Percentiles rank a stretch among this genome's conserved stretches.
Evolutionary conservation across 2,113 vertebrate genomes (phyloP).

Genomic region (Crypturellus undulatus): DNA sequence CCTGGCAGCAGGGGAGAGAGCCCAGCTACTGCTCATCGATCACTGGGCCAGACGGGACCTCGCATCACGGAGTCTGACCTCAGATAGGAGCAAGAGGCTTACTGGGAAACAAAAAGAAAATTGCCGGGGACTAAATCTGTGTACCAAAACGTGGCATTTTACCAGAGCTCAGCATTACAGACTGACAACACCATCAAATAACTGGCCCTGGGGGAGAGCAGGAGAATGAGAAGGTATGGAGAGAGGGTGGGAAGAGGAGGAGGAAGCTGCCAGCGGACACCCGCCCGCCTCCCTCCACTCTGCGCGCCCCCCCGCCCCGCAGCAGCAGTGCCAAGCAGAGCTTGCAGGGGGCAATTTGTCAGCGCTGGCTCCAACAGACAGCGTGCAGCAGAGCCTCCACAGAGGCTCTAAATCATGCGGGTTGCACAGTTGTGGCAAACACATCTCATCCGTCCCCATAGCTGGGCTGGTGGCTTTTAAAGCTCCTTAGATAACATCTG

Average conservation of each 20-base stretch:
- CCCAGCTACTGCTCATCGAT: neutral
- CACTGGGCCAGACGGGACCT: slow-evolving; percentile 1
- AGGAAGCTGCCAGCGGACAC: neutral
- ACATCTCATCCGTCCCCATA: neutral
- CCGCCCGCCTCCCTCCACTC: too few species aligned
- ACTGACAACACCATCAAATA: neutral
- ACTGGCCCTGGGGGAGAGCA: neutral
- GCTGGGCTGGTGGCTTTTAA: slow-evolving; percentile 29
- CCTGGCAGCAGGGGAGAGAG: slow-evolving; percentile 14
- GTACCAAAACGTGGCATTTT: neutral
- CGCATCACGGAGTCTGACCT: slow-evolving; percentile 36
- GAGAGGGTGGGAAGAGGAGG: neutral
- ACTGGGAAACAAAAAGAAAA: slow-evolving; percentile 7
- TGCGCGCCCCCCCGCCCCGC: neutral
- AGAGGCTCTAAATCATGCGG: neutral
- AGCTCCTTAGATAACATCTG: neutral
- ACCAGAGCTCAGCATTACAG: neutral
- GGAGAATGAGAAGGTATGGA: neutral
- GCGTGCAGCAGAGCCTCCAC: neutral
- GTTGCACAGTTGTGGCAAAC: slow-evolving; percentile 1
- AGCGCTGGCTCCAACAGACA: neutral
- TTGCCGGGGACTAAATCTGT: neutral
- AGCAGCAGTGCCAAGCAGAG: neutral
- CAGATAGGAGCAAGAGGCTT: neutral
- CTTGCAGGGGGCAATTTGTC: neutral